These are phyloP conservation scores for Notechis scutatus DNA, from an alignment of 2,113 vertebrate genomes.

Conservation along the genomic window DNA sequence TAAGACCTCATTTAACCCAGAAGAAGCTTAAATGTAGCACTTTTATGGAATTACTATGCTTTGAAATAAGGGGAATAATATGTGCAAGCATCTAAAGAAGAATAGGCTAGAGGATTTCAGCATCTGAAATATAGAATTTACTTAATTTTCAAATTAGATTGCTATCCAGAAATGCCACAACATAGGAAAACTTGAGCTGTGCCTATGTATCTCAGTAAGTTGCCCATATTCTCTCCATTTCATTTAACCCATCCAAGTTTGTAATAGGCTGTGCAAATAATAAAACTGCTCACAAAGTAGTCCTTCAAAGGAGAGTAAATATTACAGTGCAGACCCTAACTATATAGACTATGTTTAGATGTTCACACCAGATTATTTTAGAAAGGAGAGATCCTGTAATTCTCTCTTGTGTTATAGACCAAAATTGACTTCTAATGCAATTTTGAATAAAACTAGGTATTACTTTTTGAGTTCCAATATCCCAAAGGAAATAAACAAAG, in stretches of 20 bases:
- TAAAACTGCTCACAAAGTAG: neutral
- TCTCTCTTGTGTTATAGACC: neutral
- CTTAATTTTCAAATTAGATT: neutral
- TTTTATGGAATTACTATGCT: neutral
- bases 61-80: neutral
- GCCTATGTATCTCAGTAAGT: neutral
- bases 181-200: neutral
- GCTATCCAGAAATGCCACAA: neutral
- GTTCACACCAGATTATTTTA: neutral
- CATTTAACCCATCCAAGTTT: neutral
- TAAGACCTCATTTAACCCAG: neutral
- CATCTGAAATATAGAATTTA: neutral
- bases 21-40: neutral
- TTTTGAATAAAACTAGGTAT: constrained; percentile 15
- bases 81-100: neutral
- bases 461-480: neutral
- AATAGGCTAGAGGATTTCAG: neutral
- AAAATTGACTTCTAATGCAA: constrained; percentile 21
- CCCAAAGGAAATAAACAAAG: constrained; percentile 19
- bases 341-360: neutral
- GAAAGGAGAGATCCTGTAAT: neutral
- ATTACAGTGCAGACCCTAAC: neutral
- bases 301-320: neutral
- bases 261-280: neutral
- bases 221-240: neutral